Conservation (phyloP, 2,888 invertebrate genomes). For the Drosophila emarginata region DNA sequence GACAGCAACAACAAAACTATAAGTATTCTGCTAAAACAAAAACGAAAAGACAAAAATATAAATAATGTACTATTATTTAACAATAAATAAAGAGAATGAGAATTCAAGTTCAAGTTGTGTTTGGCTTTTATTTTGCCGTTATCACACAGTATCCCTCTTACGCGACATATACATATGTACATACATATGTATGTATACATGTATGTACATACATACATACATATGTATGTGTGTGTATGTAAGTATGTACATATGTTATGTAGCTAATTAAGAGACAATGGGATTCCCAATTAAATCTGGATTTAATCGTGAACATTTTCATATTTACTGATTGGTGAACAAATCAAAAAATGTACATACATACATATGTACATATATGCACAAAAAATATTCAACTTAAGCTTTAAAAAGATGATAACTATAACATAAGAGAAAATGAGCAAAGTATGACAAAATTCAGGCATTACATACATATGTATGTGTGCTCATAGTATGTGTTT, state of each 20-base stretch:
- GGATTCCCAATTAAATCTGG: no score
- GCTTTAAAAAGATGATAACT: no score
- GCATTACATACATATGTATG: neutral
- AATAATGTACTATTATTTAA: slow-evolving; percentile 62
- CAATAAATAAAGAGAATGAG: slow-evolving; percentile 55
- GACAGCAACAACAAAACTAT: slow-evolving; percentile 62
- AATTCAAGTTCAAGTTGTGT: slow-evolving; percentile 1
- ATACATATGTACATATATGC: no score
- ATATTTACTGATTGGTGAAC: no score
- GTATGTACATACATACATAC: neutral
- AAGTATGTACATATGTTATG: neutral
- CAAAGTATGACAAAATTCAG: no score
- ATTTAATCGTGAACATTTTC: no score
- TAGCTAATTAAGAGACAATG: no score
- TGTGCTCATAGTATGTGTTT: no score
- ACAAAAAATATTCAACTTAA: no score
- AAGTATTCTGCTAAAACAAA: slow-evolving; percentile 65
- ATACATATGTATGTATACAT: neutral
- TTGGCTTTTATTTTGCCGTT: slow-evolving; percentile 22
- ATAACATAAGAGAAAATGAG: no score
- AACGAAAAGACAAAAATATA: slow-evolving; percentile 42
- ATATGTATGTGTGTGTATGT: neutral
- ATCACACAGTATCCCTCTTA: neutral
- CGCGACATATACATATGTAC: neutral
- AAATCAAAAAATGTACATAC: no score